Evolutionary conservation across 2,113 vertebrate species (phyloP), one percentile per base, ranked within the genome.

Genomic region (Ophthalmotilapia sp.): DNA sequence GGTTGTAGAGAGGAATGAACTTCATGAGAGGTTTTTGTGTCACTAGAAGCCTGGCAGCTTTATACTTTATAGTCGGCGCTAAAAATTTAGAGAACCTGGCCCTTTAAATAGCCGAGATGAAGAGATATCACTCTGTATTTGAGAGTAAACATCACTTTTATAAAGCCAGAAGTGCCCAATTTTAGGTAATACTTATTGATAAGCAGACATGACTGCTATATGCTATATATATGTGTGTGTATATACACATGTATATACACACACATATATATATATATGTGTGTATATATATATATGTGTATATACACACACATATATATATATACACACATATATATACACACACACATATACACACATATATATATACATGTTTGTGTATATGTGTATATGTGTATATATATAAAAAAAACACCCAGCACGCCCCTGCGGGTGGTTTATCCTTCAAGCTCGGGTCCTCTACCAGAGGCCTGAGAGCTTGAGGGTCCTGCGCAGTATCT

Each of bases 81-180:
- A 15, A 45, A 8, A 10, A 3, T 45, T 26, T 73, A 10, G 14
- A 29, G 6, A 4, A 29, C 14, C 40, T 47, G 40, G 40, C 68
- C 9, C 40, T 75, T 75, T 29, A 75, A 75, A 75, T 47, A 75
- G 68, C 40, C 2, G 2, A 26, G 13, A 29, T 45, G 40, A 15
- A 47, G 14, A 47, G 21, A 75, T 15, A 75, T 26, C 68, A 17
- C 21, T 73, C 7, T 45, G 68, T 26, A 17, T 75, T 47, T 75
- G 12, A 75, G 68, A 45, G 68, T 26, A 45, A 73, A 45, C 68
- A 45, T 73, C 40, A 75, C 40, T 47, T 75, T 45, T 47, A 29
- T 75, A 10, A 47, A 75, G 14, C 9, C 36, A 70, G 33, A 40
- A 38, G 62, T 68, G 33, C 33, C 33, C 19, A 70, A 23, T 42